Evolutionary conservation across 2,888 invertebrate species (phyloP).

Genomic region (Drosophila austrosaltans): DNA sequence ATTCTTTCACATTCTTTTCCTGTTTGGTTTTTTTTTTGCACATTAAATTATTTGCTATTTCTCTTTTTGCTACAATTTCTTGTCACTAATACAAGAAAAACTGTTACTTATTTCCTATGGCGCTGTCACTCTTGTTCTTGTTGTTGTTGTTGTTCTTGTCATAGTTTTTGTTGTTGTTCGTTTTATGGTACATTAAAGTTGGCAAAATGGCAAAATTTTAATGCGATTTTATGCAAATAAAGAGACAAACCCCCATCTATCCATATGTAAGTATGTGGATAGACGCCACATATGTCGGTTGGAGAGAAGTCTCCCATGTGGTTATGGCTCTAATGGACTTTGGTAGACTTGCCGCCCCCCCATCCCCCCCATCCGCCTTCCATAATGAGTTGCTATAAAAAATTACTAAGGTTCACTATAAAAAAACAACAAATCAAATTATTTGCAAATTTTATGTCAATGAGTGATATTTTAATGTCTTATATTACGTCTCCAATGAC

Average conservation of each 20-base stretch:
- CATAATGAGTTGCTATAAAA: slow-evolving; percentile 10
- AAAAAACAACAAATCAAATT: neutral
- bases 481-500: neutral
- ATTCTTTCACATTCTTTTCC: slow-evolving; percentile 10
- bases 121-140: slow-evolving; percentile 20
- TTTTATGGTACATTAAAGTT: slow-evolving; percentile 76
- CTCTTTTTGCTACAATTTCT: slow-evolving; percentile 53
- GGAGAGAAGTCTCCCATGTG: slow-evolving; percentile 5
- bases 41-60: slow-evolving; percentile 48
- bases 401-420: neutral
- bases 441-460: neutral
- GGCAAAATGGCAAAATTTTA: slow-evolving; percentile 72
- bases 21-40: slow-evolving; percentile 29
- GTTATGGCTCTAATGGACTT: neutral
- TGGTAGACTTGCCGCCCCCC: neutral
- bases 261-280: neutral
- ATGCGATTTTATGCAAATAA: slow-evolving; percentile 73
- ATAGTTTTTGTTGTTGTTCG: slow-evolving; percentile 30
- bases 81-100: slow-evolving; percentile 41
- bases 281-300: neutral
- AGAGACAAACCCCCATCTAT: neutral
- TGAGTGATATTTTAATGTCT: slow-evolving; percentile 1
- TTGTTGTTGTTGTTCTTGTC: slow-evolving; percentile 24
- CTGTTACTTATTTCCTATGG: slow-evolving; percentile 54
- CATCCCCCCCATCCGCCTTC: neutral